Percentiles rank a stretch among this genome's conserved stretches.
Evolutionary conservation across 2,113 vertebrate genomes (phyloP).

Genomic region (Hippocampus barbouri): DNA sequence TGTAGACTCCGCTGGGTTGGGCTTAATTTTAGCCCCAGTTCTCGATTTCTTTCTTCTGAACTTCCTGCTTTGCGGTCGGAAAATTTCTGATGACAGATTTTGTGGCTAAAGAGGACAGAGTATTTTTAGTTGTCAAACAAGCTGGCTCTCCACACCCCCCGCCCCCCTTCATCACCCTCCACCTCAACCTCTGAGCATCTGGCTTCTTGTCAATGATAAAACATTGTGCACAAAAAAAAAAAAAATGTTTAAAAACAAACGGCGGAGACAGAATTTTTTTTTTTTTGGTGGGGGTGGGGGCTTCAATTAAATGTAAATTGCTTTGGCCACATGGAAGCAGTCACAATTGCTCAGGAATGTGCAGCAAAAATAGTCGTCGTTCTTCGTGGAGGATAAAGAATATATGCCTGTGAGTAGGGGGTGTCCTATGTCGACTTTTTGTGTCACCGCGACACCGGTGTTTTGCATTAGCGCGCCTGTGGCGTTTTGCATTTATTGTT

Average conservation of each 20-base stretch:
- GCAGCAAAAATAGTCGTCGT: no score
- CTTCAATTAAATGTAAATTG: background rate
- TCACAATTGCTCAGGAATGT: no score
- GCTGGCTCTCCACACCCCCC: background rate
- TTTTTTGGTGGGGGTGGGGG: no score
- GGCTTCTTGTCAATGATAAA: background rate
- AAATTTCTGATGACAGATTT: constrained; percentile 79
- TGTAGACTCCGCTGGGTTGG: constrained; percentile 18
- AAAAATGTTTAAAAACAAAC: no score
- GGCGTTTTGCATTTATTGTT: no score
- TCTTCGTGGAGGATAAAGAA: background rate
- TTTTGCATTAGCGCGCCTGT: no score
- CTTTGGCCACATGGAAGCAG: background rate
- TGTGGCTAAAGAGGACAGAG: constrained; percentile 63
- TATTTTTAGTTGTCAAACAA: constrained; percentile 68
- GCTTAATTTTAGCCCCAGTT: constrained; percentile 71
- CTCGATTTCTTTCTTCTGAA: constrained; percentile 71
- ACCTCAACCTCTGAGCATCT: no score
- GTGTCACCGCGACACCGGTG: no score
- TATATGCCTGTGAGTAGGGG: no score
- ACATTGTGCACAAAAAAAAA: no score
- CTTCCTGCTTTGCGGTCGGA: constrained; percentile 79
- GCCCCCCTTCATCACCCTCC: background rate
- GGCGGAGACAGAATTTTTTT: no score
- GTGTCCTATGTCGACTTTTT: no score